These are phyloP conservation scores for Machimus atricapillus DNA, from an alignment of 2,888 invertebrate species.

Conservation along the genomic window DNA sequence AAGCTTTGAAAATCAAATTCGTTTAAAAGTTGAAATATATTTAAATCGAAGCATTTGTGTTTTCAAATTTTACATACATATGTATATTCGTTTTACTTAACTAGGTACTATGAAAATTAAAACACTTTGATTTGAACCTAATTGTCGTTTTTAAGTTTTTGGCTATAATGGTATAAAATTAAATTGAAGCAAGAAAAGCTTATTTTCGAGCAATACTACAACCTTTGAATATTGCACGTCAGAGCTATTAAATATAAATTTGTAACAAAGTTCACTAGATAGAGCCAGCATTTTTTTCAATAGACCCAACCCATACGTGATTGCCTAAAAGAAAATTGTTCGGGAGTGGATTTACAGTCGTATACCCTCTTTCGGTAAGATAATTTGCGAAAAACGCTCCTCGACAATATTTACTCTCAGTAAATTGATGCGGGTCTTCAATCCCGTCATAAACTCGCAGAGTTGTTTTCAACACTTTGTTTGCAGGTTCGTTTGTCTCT, in stretches of 20 bases:
- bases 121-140: too few relatives aligned
- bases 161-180: too few relatives aligned
- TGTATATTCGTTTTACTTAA: too few relatives aligned
- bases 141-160: too few relatives aligned
- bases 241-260: not conserved
- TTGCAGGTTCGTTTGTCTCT: conserved; percentile 21
- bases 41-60: too few relatives aligned
- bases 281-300: not conserved
- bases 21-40: too few relatives aligned
- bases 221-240: not conserved
- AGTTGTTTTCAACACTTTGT: conserved; percentile 32
- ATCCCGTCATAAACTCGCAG: conserved; percentile 28
- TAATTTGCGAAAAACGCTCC: conserved; percentile 36
- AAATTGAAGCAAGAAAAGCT: not conserved
- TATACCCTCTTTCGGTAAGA: conserved; percentile 25
- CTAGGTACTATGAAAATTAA: too few relatives aligned
- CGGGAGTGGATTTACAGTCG: not conserved
- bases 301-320: conserved; percentile 9
- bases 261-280: not conserved
- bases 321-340: not conserved
- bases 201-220: not conserved
- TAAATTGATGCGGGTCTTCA: conserved; percentile 36
- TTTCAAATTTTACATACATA: too few relatives aligned
- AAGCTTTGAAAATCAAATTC: too few relatives aligned
- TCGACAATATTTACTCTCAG: conserved; percentile 35